These are phyloP conservation scores for Scaptomyza parva DNA, from an alignment of 2,888 invertebrate species.

Conservation along the genomic window DNA sequence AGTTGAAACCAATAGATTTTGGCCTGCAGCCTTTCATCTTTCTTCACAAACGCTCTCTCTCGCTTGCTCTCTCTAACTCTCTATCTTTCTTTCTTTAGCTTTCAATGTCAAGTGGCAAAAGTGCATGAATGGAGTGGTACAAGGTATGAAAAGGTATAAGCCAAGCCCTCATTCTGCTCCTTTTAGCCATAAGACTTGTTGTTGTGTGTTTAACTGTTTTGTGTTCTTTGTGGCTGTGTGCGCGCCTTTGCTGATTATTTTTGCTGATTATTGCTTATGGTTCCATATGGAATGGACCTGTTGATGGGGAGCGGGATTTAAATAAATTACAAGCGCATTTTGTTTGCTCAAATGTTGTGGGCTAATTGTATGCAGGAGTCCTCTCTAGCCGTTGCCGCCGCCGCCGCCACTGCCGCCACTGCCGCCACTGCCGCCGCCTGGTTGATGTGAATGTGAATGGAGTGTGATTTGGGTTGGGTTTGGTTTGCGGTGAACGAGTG, in stretches of 20 bases:
- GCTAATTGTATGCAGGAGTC: constrained; percentile 76
- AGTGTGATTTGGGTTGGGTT: constrained; percentile 56
- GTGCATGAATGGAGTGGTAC: constrained; percentile 24
- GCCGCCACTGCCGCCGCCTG: no score
- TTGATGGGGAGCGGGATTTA: constrained; percentile 56
- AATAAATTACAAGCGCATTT: constrained; percentile 71
- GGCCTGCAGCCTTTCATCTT: constrained; percentile 19
- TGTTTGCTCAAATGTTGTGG: constrained; percentile 66
- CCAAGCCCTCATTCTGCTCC: constrained; percentile 31
- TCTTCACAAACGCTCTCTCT: constrained; percentile 9
- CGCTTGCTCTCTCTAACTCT: neutral
- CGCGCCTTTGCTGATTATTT: constrained; percentile 60
- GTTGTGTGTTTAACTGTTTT: constrained; percentile 19
- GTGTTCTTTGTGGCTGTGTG: constrained; percentile 1
- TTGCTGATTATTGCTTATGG: constrained; percentile 73
- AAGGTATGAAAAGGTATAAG: constrained; percentile 10
- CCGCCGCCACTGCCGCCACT: no score
- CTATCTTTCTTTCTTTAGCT: neutral
- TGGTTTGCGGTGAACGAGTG: constrained; percentile 37
- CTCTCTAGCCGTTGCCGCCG: no score
- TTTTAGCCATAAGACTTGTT: constrained; percentile 10
- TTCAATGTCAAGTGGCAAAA: constrained; percentile 33
- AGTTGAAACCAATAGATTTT: constrained; percentile 4
- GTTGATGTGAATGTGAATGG: constrained; percentile 61
- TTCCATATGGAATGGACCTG: constrained; percentile 65